Base-by-base conservation (phyloP, 2,113 vertebrate genomes). In the Kryptolebias marmoratus region DNA sequence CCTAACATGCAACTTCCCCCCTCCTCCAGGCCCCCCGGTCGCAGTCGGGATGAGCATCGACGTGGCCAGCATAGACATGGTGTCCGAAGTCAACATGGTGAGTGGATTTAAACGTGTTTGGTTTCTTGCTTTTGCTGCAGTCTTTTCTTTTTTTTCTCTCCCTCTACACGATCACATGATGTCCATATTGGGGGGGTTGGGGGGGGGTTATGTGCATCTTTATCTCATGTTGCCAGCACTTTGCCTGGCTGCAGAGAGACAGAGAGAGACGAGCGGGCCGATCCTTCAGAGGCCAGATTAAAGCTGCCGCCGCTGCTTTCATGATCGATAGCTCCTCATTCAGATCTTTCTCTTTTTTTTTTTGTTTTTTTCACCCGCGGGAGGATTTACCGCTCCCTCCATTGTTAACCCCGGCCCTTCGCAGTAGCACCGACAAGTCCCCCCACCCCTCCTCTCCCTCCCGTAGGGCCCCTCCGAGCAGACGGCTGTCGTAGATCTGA, bases 61-160 rank as follows among this genome's bases (percentile, higher is more conserved):
- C 87, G 96, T 98, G 87, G 96, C 96, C 56, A 98, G 96, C 90
- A 98, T 97, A 83, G 96, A 98, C 93, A 97, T 96, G 95, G 96
- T 97, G 68, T 98, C 96, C 69, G 96, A 98, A 95, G 96, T 98
- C 93, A 98, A 97, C 91, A 98, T 97, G 96, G 96, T 97, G 91
- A 97, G 96, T 95, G 84, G 13, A 64, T 73, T 49, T 55, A 16
- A 56, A 61, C 36, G 62, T 57, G 57, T 67, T 48, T 16, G 11
- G 1, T 50, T 22, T 31, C 14, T 3, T 9, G 4, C 5, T 14
- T 60, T 68, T 18, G 14, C 32, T 36, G 18, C 13, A 66, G 12
- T 27, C 2, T 2, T 13, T 11, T 9, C 27, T 30, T 3, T 36
- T 22, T 22, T 22, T 22, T 36, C 7, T 7, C 22, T 9, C 0